Base-by-base conservation (phyloP, 37 sponge, comb jelly and placozoan species). In the Chondrilla cf. caribensis region DNA sequence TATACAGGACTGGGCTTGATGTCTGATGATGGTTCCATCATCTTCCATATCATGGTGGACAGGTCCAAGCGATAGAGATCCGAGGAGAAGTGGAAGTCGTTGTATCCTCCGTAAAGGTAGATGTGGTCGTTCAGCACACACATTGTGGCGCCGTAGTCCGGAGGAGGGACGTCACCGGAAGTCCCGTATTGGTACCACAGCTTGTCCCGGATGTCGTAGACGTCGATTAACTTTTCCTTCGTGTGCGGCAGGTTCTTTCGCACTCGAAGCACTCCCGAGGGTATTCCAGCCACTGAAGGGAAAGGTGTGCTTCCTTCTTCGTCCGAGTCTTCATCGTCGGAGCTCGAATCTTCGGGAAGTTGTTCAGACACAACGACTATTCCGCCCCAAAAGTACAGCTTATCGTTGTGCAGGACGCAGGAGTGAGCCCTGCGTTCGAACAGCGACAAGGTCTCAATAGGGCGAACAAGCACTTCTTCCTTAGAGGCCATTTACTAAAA, bases 341-440 rank as follows among this genome's bases (percentile, higher is more conserved):
- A 36, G 39, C 22, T 22, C 32, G 28, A 26, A 19, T 40, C 64
- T 5, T 38, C 80, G 6, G 29, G n/a, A 57, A 79, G 31, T 25
- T 39, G 44, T 73, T 73, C 76, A 39, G 76, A 39, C 25, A 43
- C 76, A 19, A 73, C 76, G 22, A 73, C 36, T 2, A 73, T 73
- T 18, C 76, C 76, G 31, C 76, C 76, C 76, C 76, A 73, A 42
- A 37, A 73, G 76, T 73, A 73, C 2, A 73, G 41, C 3, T 1
- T 39, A 22, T 37, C 76, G 17, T 73, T n/a, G 43, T 40, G 25
- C 24, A 43, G 14, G 43, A 73, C 76, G n/a, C 38, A n/a, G 6
- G 38, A 73, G 6, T 73, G 76, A n/a, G 76, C 76, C 24, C 76
- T 73, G 31, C 76, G 76, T 22, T 73, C 76, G 36, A 73, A 73